Evolutionary conservation across 2,113 vertebrate genomes (phyloP), one percentile per base, ranked within the genome.

Genomic region (Megalops atlanticus): DNA sequence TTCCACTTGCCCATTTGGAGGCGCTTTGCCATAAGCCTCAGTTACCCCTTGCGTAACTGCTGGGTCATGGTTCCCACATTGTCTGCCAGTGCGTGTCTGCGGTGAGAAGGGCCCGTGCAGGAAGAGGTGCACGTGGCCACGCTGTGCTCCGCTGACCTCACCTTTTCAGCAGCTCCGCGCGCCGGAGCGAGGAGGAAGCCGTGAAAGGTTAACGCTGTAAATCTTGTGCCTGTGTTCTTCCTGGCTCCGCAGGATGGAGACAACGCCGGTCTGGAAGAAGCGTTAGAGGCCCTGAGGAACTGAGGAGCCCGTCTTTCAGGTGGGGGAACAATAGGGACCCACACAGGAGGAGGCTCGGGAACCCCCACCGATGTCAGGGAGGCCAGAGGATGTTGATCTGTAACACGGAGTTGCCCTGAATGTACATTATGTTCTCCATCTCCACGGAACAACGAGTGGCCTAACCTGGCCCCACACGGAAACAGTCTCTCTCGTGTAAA

Each of bases 211-310:
- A 69, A 45, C 24, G 27, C 43, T 21, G 33, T 82, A 41, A 77
- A 77, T 77, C 52, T 43, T 77, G n/a, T n/a, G 38, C 58, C 38
- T 58, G 40, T 64, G 16, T 84, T n/a, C 21, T 80, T 33, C 11
- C 52, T 76, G 49, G 71, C 33, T 71, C 72, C 40, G 5, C 64
- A 79, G 73, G 52, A 70, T n/a, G 14, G 36, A 41, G 76, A 75
- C 27, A 39, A 12, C 40, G 24, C 49, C 39, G 38, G 64, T 38
- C 45, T 82, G 75, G 79, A 77, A 72, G 79, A 84, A 77, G 75
- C 27, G 14, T 64, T 80, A 64, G 73, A 40, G 21, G 27, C 68
- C 27, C 47, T 72, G 24, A 33, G 68, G 38, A 70, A 76, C 81
- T 83, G 64, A 80, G 18, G 58, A 35, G 8, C 33, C 45, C 10